Base-by-base conservation (phyloP, 2,888 invertebrate species). In the Microplitis deprimator region DNA sequence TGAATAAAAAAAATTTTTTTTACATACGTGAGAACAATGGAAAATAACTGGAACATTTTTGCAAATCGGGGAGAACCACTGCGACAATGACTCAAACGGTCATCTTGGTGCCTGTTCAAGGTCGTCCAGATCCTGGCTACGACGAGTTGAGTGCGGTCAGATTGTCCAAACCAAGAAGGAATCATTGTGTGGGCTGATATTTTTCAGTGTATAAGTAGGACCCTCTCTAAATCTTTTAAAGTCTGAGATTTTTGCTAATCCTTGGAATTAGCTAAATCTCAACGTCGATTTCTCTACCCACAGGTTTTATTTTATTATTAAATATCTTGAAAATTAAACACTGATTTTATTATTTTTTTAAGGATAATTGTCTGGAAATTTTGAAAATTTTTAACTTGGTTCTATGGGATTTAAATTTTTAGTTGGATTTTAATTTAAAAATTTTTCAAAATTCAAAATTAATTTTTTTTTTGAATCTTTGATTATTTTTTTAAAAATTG, bases 81-180 rank as follows among this genome's bases (percentile, higher is more conserved):
- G 79, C 79, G 79, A 69, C 73, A 69, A 61, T 77, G 70, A 75
- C 71, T 76, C 79, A 73, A 77, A 77, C 73, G 78, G 80, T 81
- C 82, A 78, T 81, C 78, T 62, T 71, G 60, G 79, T 75, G 77
- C 80, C 79, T 80, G 79, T 79, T 80, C 81, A 81, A 81, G 81
- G 80, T 76, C 80, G 76, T 62, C 80, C 59, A 70, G 75, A 73
- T 79, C 76, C 79, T 72, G 72, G 62, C 72, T 13, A 61, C 61
- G 29, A 29, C 29, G 29, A 50, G 50, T 50, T 10, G 72, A 41
- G 62, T 72, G 41, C 41, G 64, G 72, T 72, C 72, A 72, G 40
- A 64, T 64, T 64, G 64, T 72, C 64, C 72, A 72, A 72, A 72
- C 64, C 50, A 61, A 10, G 6, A 5, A 72, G 64, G 62, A 72